Evolutionary conservation across 2,797 vertebrate species (phyloP), one percentile per base, ranked within the genome.

Genomic region (Peromyscus nudipes): DNA sequence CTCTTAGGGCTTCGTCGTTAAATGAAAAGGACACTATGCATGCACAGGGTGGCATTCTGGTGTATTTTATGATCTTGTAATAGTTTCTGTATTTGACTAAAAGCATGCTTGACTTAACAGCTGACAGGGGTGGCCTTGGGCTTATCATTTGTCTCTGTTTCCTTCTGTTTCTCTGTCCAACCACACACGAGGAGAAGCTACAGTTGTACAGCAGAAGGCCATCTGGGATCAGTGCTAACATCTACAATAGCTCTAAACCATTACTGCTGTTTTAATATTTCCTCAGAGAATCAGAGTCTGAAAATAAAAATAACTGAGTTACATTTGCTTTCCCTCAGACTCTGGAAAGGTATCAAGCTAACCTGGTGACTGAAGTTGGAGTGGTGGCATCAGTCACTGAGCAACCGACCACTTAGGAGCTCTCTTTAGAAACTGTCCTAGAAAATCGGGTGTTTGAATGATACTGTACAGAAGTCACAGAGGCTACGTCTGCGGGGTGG

Each of bases 291-390:
- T 88, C n/a, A 25, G 16, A 92, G 46, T 83, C 49, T 84, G 27
- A 11, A 85, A 57, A 85, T 86, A 86, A 57, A 92, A 73, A 46
- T 94, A 34, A 96, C 23, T 93, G 46, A 93, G 19, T 95, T 81
- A 21, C 0, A 10, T 71, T 92, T 43, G 31, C 77, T 60, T 89
- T 69, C 25, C 62, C 25, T 87, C 46, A 81, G 29, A 89, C 62
- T 95, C 89, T 82, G n/a, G 62, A 73, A 94, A 89, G 19, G 0
- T 92, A 31, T n/a, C 25, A 34, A 43, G 69, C 60, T 76, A 92
- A 65, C 80, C 79, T 93, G 92, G 52, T 94, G 46, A 75, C 73
- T 52, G 43, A 89, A 83, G 52, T 80, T 60, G 4, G 21, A 46
- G 34, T 40, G 25, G 37, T 91, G 76, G 17, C 12, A 21, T 60